These are phyloP conservation scores for Nomada fucata DNA, from an alignment of 2,888 invertebrate species.

Conservation along the genomic window DNA sequence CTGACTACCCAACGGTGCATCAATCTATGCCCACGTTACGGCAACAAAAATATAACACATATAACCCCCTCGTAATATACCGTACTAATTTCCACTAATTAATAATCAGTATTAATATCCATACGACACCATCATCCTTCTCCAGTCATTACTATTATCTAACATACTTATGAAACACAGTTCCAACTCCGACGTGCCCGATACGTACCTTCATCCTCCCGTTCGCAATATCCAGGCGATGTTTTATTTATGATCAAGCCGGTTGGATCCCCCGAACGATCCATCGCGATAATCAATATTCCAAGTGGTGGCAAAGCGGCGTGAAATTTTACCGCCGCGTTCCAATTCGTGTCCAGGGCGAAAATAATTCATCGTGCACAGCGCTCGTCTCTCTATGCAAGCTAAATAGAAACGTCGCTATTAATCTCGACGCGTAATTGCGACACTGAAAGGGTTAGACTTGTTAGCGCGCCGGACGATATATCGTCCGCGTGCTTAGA, in stretches of 20 bases:
- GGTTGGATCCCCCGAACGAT: not conserved
- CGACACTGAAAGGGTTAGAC: slow-evolving; percentile 60
- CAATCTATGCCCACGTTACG: no score
- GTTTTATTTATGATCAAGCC: slow-evolving; percentile 18
- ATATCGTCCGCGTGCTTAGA: slow-evolving; percentile 56
- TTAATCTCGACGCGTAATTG: slow-evolving; percentile 60
- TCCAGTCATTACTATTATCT: no score
- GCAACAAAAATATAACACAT: no score
- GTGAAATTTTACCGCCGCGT: slow-evolving; percentile 26
- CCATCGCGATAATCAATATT: slow-evolving; percentile 16
- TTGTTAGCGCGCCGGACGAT: slow-evolving; percentile 58
- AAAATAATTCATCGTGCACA: slow-evolving; percentile 48
- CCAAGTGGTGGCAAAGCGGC: not conserved
- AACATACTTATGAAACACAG: no score
- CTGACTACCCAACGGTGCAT: no score
- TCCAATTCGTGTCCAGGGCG: slow-evolving; percentile 36
- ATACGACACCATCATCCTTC: not conserved
- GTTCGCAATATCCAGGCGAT: not conserved
- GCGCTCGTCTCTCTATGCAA: slow-evolving; percentile 36
- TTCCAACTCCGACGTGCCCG: no score
- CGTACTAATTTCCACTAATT: no score
- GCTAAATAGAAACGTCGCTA: slow-evolving; percentile 60
- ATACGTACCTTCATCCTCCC: not conserved
- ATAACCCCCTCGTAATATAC: no score
- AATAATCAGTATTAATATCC: no score